phyloP scores from a whole-genome alignment of 2,113 vertebrate species.

The Trichomycterus rosablanca region DNA sequence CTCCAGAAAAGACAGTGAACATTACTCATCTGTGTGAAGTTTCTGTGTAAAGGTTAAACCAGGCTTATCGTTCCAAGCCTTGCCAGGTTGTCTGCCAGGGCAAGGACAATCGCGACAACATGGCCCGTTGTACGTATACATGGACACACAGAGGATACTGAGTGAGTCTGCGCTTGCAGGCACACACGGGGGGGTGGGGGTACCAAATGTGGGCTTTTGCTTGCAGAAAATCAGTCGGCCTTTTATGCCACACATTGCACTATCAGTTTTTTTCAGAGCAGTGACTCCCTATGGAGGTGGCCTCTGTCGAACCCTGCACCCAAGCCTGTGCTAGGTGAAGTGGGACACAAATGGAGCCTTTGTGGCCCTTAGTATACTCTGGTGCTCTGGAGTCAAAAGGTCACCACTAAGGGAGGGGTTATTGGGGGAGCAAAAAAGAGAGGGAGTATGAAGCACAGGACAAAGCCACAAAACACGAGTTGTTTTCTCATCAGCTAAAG shows the following conservation, averaged over 20 bases:
- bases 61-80: slow-evolving; percentile 45
- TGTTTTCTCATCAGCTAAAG: background rate
- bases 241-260: slow-evolving; percentile 33
- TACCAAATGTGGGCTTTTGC: slow-evolving; percentile 23
- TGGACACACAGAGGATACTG: slow-evolving; percentile 22
- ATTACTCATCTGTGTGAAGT: slow-evolving; percentile 55
- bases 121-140: slow-evolving; percentile 34
- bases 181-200: background rate
- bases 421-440: slow-evolving; percentile 43
- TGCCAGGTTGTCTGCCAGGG: slow-evolving; percentile 35
- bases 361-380: slow-evolving; percentile 59
- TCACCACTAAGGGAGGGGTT: slow-evolving; percentile 60
- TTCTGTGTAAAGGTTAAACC: slow-evolving; percentile 59
- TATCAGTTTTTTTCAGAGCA: slow-evolving; percentile 38
- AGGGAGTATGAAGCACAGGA: slow-evolving; percentile 19
- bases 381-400: slow-evolving; percentile 59
- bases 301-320: slow-evolving; percentile 42
- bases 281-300: slow-evolving; percentile 36
- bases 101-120: slow-evolving; percentile 33
- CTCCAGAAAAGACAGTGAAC: slow-evolving; percentile 34
- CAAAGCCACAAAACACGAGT: background rate
- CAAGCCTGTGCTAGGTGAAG: slow-evolving; percentile 29
- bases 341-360: slow-evolving; percentile 60
- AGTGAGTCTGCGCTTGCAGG: background rate
- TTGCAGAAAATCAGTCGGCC: slow-evolving; percentile 31